Conservation (phyloP, 37 sponge, comb jelly and placozoan genomes). For the Theonella swinhoei region DNA sequence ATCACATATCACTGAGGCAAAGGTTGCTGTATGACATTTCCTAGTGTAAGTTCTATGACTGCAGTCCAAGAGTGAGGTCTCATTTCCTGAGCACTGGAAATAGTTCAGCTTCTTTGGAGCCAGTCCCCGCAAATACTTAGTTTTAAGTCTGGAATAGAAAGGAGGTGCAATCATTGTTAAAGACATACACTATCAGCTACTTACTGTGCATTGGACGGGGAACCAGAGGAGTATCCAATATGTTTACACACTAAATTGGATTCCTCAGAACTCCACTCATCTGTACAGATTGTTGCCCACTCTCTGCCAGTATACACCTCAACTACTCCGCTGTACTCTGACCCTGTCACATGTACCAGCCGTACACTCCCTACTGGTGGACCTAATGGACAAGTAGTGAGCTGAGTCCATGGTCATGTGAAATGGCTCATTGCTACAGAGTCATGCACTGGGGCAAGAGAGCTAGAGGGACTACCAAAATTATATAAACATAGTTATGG, state of each 20-base stretch:
- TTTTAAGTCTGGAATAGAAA: no score
- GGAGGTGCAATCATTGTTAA: no score
- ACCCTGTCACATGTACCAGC: constrained; percentile 11
- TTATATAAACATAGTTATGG: not conserved
- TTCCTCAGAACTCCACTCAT: constrained; percentile 25
- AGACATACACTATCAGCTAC: not conserved
- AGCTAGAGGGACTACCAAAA: not conserved
- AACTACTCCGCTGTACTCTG: constrained; percentile 23
- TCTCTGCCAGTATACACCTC: constrained; percentile 14
- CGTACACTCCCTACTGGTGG: constrained; percentile 8
- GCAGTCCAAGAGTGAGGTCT: constrained; percentile 12
- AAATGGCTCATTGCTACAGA: no score
- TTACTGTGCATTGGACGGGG: not conserved
- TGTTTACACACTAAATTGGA: constrained; percentile 27
- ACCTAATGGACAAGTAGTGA: no score
- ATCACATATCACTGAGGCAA: constrained; percentile 40
- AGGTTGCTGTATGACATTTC: constrained; percentile 15
- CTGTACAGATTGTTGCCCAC: constrained; percentile 43
- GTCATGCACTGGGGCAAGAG: not conserved
- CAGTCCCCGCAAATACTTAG: not conserved
- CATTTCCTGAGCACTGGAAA: constrained; percentile 19
- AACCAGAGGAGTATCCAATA: constrained; percentile 25
- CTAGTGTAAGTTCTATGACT: constrained; percentile 1
- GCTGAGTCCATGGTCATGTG: no score
- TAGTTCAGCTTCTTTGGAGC: constrained; percentile 18